Evolutionary conservation across 1,140 invertebrate species (phyloP).

Genomic region (Anastrepha obliqua): DNA sequence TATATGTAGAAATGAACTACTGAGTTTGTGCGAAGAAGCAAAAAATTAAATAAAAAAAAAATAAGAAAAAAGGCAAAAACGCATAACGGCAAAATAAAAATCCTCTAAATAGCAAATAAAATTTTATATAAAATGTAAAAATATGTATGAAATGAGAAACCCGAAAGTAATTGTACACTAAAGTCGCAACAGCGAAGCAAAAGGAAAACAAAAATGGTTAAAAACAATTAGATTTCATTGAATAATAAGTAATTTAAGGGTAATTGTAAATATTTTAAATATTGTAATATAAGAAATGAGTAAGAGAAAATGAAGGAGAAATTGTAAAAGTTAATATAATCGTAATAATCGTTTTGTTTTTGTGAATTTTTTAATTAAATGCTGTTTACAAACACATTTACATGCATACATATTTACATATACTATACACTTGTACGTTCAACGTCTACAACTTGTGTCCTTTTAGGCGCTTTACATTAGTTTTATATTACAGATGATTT

Average conservation of each 20-base stretch:
- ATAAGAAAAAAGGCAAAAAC: not conserved
- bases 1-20: not conserved
- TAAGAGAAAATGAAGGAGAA: slow-evolving; percentile 2
- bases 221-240: slow-evolving; percentile 6
- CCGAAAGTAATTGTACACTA: not conserved
- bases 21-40: not conserved
- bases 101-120: slow-evolving; percentile 28
- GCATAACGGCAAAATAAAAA: not conserved
- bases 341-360: slow-evolving; percentile 13
- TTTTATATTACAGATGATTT: not conserved
- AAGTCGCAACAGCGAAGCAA: not conserved
- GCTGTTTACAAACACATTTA: not conserved
- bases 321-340: not conserved
- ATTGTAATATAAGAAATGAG: not conserved
- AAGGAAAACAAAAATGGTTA: not conserved
- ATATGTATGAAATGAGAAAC: not conserved
- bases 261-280: slow-evolving; percentile 46
- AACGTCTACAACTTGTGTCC: slow-evolving; percentile 47
- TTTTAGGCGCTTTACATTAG: slow-evolving; percentile 9
- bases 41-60: not conserved
- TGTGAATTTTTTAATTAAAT: slow-evolving; percentile 46
- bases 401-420: not conserved
- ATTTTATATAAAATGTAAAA: slow-evolving; percentile 31
- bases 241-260: not conserved
- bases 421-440: slow-evolving; percentile 47